Conservation (phyloP, 2,888 invertebrate genomes). For the Lycocerus yunnanus region DNA sequence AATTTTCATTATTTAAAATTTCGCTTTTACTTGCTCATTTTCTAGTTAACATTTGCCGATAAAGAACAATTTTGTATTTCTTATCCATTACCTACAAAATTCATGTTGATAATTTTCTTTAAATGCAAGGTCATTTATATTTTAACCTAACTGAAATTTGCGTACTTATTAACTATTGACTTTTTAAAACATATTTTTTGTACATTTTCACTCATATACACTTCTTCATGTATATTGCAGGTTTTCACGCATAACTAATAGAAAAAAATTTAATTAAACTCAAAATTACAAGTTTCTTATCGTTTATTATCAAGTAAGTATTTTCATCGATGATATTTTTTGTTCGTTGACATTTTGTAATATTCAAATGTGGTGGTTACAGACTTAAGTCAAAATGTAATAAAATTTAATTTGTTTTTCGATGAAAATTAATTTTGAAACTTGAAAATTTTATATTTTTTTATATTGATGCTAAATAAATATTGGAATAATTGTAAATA, state of each 20-base stretch:
- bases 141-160: neutral
- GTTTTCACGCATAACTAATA: slow-evolving; percentile 44
- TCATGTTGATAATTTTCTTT: neutral
- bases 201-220: slow-evolving; percentile 9
- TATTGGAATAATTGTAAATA: neutral
- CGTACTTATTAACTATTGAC: neutral
- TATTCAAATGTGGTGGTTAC: neutral
- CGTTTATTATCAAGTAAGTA: slow-evolving; percentile 22
- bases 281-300: slow-evolving; percentile 6
- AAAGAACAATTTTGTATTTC: neutral
- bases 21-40: too few relatives aligned
- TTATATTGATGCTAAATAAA: neutral
- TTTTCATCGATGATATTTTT: neutral
- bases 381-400: neutral
- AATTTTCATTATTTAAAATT: too few relatives aligned
- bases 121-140: neutral
- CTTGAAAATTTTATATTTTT: neutral
- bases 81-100: neutral
- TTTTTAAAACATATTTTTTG: neutral
- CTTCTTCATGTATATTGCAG: slow-evolving; percentile 39
- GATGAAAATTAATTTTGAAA: neutral
- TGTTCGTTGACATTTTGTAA: neutral
- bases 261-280: neutral
- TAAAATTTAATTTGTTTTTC: neutral
- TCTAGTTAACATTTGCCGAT: neutral